Evolutionary conservation across 2,888 invertebrate genomes (phyloP), one percentile per base, ranked within the genome.

Genomic region (Acanthosoma haemorrhoidale): DNA sequence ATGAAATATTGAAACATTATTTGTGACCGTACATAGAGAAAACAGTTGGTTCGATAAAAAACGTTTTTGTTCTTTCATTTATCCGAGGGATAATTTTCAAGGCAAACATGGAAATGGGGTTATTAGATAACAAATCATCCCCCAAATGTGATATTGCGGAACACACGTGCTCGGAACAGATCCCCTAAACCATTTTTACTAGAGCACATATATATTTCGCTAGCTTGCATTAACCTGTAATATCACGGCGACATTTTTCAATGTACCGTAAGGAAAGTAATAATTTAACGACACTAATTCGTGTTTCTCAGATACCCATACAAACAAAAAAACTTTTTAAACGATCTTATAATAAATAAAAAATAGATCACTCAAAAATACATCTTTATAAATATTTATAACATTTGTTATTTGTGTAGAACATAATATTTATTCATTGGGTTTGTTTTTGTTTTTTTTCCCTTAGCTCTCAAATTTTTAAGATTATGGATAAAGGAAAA

Each of bases 81-180:
- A 51, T 51, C 51, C 6, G n/a, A 1, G 29, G 51, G 51, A 25
- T n/a, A n/a, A 51, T 25, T 51, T 51, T 51, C 51, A 13, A 51
- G 29, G 51, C 51, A 29, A n/a, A 51, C 51, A 51, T 51, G 51
- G 51, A 51, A 51, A 51, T 51, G n/a, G 51, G 51, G 51, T 51
- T 51, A 51, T 51, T 51, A 51, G 51, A 51, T 51, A 51, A 51
- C 51, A 51, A 51, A 51, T 51, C 51, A 51, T 25, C 51, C n/a
- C n/a, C 51, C 3, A n/a, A 51, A 51, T 51, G 51, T 51, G 51
- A 51, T 51, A 51, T 51, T 51, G 25, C 25, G 51, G 51, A 51
- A 21, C 51, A 51, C 51, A 51, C 29, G 51, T 51, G 51, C 51
- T n/a, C 41, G 25, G 25, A 51, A 51, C 25, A 25, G n/a, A 51